Conservation (phyloP, 2,113 vertebrate genomes). For the Emydocephalus ijimae region DNA sequence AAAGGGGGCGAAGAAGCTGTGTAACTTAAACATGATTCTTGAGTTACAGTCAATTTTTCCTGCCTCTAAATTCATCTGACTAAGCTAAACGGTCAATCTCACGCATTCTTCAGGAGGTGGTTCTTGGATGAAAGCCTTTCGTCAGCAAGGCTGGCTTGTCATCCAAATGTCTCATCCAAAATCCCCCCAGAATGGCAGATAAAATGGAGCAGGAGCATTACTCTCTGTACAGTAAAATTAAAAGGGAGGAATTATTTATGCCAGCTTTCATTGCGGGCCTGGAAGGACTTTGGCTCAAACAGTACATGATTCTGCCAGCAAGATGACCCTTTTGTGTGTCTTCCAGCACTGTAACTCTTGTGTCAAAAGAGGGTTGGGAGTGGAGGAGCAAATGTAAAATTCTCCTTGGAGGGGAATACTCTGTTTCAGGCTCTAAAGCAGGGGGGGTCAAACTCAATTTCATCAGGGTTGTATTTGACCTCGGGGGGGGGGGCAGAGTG, state of each 20-base stretch:
- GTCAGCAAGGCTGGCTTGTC: neutral
- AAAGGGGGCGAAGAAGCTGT: neutral
- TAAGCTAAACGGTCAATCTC: neutral
- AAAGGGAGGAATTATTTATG: neutral
- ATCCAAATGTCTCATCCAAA: neutral
- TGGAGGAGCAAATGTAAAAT: neutral
- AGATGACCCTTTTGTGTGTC: neutral
- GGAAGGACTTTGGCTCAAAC: neutral
- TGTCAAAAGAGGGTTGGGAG: neutral
- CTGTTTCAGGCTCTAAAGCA: neutral
- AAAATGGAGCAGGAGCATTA: neutral
- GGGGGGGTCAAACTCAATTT: too few species aligned
- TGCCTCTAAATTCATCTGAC: neutral
- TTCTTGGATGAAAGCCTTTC: neutral
- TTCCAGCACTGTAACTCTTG: neutral
- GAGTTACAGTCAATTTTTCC: neutral
- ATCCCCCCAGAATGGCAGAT: neutral
- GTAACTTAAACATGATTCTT: neutral
- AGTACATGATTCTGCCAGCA: neutral
- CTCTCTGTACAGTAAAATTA: neutral
- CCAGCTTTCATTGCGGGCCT: neutral
- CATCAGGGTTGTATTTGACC: too few species aligned
- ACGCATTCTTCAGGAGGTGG: neutral
- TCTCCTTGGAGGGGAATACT: neutral
- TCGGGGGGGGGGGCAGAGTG: too few species aligned